Conservation (phyloP, 2,888 invertebrate genomes). For the Pandemis corylana region DNA sequence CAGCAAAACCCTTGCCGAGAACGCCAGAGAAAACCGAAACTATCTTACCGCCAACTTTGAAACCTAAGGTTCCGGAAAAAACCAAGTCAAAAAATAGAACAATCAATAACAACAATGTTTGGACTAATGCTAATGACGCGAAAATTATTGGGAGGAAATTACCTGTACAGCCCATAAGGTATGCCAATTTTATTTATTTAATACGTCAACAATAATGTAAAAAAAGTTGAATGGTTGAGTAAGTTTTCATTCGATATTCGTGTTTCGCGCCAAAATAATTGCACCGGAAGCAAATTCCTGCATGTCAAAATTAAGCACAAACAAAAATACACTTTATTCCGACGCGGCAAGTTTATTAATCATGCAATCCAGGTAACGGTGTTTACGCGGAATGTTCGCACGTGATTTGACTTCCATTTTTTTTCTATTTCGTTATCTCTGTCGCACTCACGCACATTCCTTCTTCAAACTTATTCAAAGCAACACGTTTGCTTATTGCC, state of each 20-base stretch:
- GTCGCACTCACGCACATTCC: slow-evolving; percentile 27
- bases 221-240: slow-evolving; percentile 53
- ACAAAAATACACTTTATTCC: slow-evolving; percentile 10
- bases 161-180: slow-evolving; percentile 62
- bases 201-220: slow-evolving; percentile 13
- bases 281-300: slow-evolving; percentile 30
- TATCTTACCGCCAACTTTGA: slow-evolving; percentile 71
- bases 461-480: slow-evolving; percentile 15
- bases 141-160: slow-evolving; percentile 59
- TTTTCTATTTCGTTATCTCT: slow-evolving; percentile 18
- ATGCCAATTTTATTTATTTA: slow-evolving; percentile 48
- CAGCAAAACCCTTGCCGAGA: slow-evolving; percentile 53
- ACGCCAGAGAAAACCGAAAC: slow-evolving; percentile 53
- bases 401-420: slow-evolving; percentile 38
- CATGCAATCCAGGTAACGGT: slow-evolving; percentile 14
- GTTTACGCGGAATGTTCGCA: slow-evolving; percentile 31
- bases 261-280: slow-evolving; percentile 39
- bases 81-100: slow-evolving; percentile 68
- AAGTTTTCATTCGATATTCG: slow-evolving; percentile 28
- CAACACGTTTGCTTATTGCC: slow-evolving; percentile 49
- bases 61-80: slow-evolving; percentile 63
- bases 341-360: not conserved
- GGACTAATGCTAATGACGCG: slow-evolving; percentile 69
- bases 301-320: not conserved
- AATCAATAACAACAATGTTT: slow-evolving; percentile 79